Evolutionary conservation across 2,797 vertebrate genomes (phyloP).

Genomic region (Mergus octosetaceus): DNA sequence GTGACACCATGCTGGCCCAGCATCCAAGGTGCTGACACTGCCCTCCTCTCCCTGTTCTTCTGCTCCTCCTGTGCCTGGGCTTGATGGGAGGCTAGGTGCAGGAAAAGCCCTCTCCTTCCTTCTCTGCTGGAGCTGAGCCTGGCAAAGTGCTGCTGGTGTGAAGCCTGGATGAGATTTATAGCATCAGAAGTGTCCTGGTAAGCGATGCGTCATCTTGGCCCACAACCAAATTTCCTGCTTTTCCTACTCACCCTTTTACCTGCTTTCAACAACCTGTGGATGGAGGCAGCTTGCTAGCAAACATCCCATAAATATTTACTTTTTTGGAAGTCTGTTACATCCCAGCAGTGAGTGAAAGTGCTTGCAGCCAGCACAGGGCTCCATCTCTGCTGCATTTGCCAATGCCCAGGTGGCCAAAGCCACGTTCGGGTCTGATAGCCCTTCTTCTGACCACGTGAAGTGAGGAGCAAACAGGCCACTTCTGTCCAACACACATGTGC

Average conservation of each 20-base stretch:
- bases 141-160: neutral
- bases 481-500: accelerated
- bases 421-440: neutral
- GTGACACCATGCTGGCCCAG: neutral
- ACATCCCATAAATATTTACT: neutral
- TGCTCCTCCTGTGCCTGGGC: accelerated
- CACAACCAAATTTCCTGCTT: accelerated
- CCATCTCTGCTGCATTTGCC: neutral
- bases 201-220: neutral
- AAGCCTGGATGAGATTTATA: neutral
- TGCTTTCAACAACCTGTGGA: neutral
- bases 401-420: neutral
- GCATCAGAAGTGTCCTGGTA: neutral
- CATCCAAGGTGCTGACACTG: accelerated
- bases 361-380: neutral
- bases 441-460: accelerated
- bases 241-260: neutral
- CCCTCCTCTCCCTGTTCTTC: neutral
- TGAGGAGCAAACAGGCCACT: neutral
- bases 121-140: neutral
- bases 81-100: neutral
- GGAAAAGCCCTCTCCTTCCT: neutral
- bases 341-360: neutral
- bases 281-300: neutral
- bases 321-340: neutral